Base-by-base conservation (phyloP, 2,888 invertebrate genomes). In the Drosophila peninsularis region DNA sequence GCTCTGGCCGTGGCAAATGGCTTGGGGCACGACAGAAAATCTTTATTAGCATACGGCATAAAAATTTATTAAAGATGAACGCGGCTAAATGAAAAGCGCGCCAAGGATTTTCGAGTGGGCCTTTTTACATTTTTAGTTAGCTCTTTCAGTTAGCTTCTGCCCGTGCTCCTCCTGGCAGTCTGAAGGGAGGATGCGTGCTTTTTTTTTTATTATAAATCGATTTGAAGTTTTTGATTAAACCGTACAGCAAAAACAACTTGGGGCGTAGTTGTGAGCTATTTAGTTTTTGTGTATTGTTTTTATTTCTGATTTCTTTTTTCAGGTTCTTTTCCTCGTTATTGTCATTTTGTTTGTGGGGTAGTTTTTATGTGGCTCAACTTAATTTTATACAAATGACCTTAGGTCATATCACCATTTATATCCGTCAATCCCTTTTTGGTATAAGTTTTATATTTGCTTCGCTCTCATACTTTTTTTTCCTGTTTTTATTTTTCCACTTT, bases 321-420 rank as follows among this genome's bases (percentile, higher is more conserved):
- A 7, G n/a, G 2, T 57, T 19, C 0, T 24, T 24, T 49, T 37
- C 27, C 41, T 56, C 63, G 70, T 56, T 65, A 70, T 79, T 86
- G 89, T 80, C 80, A 75, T 83, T 82, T 80, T 65, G 75, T 67
- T 68, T 77, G 78, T 32, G 63, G 11, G 62, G 55, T 50, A 62
- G 78, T 64, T 84, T 87, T 87, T 84, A 84, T 88, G 88, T 78
- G 82, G 89, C 85, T 82, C 85, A 86, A 89, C 85, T 86, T 86
- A 86, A 86, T 86, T 86, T 89, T 86, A 86, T 86, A 89, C 85
- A 88, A 86, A 86, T 86, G 85, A 86, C 85, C 89, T 75, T 61
- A 86, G 85, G 85, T 88, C 85, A 86, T 88, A 88, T 88, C 88
- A 85, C 86, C 89, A 89, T 86, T 86, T 86, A 86, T 89, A 86